These are phyloP conservation scores for Ceyx margarethae DNA, from an alignment of 2,113 vertebrate genomes.

Conservation along the genomic window DNA sequence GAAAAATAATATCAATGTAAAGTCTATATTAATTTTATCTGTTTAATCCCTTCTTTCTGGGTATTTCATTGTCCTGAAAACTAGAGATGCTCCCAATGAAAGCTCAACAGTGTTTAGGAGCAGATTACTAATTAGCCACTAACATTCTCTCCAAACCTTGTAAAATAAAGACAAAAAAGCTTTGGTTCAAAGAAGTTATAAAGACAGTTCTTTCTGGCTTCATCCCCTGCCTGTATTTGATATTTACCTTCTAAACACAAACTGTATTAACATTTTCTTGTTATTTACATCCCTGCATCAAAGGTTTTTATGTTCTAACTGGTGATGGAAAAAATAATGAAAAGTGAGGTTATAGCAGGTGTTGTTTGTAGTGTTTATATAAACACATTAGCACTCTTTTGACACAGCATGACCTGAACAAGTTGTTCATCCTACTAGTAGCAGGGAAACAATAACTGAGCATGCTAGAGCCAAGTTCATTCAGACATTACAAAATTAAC, in stretches of 20 bases:
- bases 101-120: background rate
- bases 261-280: background rate
- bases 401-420: slow-evolving; percentile 67
- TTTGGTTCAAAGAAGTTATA: background rate
- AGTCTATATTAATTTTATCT: background rate
- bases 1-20: background rate
- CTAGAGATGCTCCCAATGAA: background rate
- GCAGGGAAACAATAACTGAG: slow-evolving; percentile 68
- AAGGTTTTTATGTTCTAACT: slow-evolving; percentile 25
- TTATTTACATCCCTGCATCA: background rate
- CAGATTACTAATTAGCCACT: background rate
- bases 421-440: slow-evolving; percentile 67
- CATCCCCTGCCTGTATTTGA: background rate
- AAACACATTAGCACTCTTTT: slow-evolving; percentile 72
- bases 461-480: slow-evolving; percentile 62
- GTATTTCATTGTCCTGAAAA: background rate
- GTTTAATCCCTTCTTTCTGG: background rate
- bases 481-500: slow-evolving; percentile 80
- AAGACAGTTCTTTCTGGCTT: background rate
- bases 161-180: background rate
- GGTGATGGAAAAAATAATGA: slow-evolving; percentile 23
- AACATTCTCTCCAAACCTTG: background rate
- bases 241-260: background rate
- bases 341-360: slow-evolving; percentile 62
- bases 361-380: slow-evolving; percentile 60